A percentile compares a stretch with the other conserved stretches of the same genome.
These are phyloP conservation scores for Helicolenus hilgendorfi DNA, from an alignment of 2,797 vertebrate genomes.

Conservation along the genomic window DNA sequence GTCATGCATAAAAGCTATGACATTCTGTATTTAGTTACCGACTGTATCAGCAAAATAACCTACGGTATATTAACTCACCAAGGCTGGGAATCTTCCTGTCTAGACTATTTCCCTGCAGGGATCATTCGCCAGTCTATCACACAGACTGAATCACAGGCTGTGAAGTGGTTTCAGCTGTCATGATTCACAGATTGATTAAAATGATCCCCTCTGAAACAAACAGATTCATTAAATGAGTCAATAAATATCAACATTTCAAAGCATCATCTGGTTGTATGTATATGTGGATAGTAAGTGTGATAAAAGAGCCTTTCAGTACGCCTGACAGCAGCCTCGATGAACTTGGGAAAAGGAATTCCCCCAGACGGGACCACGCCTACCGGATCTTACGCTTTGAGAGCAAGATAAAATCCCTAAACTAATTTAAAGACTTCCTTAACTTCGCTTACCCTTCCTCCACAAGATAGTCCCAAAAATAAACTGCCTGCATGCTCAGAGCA, in stretches of 20 bases:
- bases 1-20: conserved; percentile 24
- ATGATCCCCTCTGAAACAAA: conserved; percentile 11
- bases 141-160: conserved; percentile 12
- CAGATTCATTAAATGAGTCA: neutral
- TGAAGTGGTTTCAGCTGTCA: conserved; percentile 23
- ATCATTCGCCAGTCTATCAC: conserved; percentile 50
- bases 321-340: conserved; percentile 32
- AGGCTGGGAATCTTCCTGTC: conserved; percentile 74
- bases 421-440: conserved; percentile 85
- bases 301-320: conserved; percentile 25
- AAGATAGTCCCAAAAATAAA: conserved; percentile 72
- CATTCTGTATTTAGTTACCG: conserved; percentile 31
- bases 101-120: conserved; percentile 80
- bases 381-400: conserved; percentile 63
- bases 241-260: neutral
- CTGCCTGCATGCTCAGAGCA: conserved; percentile 22
- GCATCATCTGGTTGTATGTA: neutral
- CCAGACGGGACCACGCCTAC: conserved; percentile 80
- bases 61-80: conserved; percentile 46
- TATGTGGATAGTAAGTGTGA: conserved; percentile 20
- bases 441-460: conserved; percentile 71
- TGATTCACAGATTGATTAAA: conserved; percentile 45
- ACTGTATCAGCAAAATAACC: conserved; percentile 36
- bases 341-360: conserved; percentile 81
- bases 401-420: conserved; percentile 79